Conservation (phyloP, 2,113 vertebrate genomes). For the Perca flavescens region DNA sequence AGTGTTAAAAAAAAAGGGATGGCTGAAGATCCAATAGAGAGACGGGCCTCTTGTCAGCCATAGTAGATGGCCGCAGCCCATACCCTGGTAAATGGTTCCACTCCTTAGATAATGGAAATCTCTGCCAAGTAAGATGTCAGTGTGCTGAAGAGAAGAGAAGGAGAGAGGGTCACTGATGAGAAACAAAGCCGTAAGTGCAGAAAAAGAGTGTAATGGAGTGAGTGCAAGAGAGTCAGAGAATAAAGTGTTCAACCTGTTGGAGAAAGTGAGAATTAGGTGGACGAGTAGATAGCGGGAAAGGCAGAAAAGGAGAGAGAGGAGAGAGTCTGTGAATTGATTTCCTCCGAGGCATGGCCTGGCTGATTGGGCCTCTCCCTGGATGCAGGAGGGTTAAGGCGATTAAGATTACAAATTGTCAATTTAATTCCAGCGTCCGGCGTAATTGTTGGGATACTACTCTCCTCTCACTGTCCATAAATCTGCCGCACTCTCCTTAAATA, state of each 20-base stretch:
- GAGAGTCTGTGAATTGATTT: constrained; percentile 73
- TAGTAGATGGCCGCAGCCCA: constrained; percentile 56
- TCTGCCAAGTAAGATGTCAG: constrained; percentile 69
- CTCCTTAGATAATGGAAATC: constrained; percentile 77
- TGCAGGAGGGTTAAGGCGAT: constrained; percentile 68
- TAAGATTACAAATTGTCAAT: constrained; percentile 83
- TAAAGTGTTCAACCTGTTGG: constrained; percentile 5
- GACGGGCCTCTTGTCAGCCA: constrained; percentile 49
- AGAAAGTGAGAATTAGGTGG: constrained; percentile 30
- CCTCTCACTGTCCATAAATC: constrained; percentile 72
- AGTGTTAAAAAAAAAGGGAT: constrained; percentile 26
- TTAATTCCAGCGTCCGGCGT: constrained; percentile 72
- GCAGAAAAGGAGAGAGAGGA: background rate
- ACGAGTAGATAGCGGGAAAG: background rate
- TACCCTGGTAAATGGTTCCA: constrained; percentile 70
- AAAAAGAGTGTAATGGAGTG: constrained; percentile 36
- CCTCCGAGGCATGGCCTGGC: constrained; percentile 61
- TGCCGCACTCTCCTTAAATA: constrained; percentile 67
- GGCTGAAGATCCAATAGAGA: constrained; percentile 42
- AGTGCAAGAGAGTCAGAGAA: constrained; percentile 22
- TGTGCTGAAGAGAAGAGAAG: constrained; percentile 29
- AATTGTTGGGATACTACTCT: constrained; percentile 75
- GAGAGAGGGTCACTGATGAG: constrained; percentile 43
- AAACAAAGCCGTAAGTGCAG: constrained; percentile 48
- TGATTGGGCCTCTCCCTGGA: constrained; percentile 73